Evolutionary conservation across 30 jellyfish, hydroid and myxozoan genomes (phyloP), one percentile per base, ranked within the genome.

Genomic region (Aurelia coerulea): DNA sequence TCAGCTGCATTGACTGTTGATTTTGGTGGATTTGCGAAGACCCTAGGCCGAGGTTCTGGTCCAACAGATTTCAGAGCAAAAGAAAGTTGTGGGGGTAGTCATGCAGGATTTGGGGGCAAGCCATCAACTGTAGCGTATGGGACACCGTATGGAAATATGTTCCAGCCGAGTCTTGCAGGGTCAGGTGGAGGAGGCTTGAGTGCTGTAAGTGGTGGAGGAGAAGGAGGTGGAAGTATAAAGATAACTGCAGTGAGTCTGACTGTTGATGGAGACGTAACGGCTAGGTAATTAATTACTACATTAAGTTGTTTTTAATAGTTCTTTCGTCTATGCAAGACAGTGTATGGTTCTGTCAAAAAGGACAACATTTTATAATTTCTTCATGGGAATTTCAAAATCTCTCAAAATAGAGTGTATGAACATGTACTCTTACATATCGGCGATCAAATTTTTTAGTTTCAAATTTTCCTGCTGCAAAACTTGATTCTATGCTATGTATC

Each of bases 101-200:
- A 85, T 66, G 94, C 94, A 6, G 94, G 94, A 14, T 85, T 29
- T 66, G 94, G 94, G 15, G 78, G 87, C 51, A 34, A 87, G 18
- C 94, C 88, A 37, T 41, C 84, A 8, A 5, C 83, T 0, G 9
- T 85, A 65, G 52, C 88, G 1, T 19, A 51, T 60, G 94, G 88
- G 4, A 31, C 83, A 13, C 94, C 94, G 5, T 85, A 85, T 68
- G 88, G 88, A 10, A 85, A 74, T 75, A 64, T 85, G 76, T 85
- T 85, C 32, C 88, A 85, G 37, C 94, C 94, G 5, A 51, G 64
- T 17, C 19, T 33, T 15, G 76, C 88, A 2, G 94, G 94, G 17
- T 85, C 94, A 46, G 94, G 94, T 23, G 94, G 94, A 15, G 94
- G 94, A 2, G 94, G 94, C 41, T 17, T 85, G 16, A 85, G 94